Conservation (phyloP, 2,797 vertebrate species). For the Anomalospiza imberbis region DNA sequence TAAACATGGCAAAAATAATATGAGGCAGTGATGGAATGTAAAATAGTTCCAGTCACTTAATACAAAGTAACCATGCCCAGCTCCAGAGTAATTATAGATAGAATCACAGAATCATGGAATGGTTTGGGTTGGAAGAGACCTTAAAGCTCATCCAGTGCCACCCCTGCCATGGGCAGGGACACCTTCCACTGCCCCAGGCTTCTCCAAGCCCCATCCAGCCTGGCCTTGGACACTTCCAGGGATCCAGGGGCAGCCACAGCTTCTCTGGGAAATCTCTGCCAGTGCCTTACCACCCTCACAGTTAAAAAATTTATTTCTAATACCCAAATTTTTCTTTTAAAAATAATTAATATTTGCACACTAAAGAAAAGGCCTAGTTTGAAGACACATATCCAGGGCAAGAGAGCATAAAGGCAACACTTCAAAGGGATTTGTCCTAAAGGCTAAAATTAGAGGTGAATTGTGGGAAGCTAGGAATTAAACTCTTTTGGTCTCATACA, state of each 20-base stretch:
- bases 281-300: rapidly evolving
- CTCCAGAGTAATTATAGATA: not conserved
- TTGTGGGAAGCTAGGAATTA: not conserved
- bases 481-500: not conserved
- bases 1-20: not conserved
- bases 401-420: not conserved
- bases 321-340: not conserved
- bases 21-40: not conserved
- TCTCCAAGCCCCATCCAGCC: rapidly evolving
- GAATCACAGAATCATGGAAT: not conserved
- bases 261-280: not conserved
- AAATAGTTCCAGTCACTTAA: not conserved
- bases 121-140: not conserved
- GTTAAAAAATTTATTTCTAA: not conserved
- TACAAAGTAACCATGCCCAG: not conserved
- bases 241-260: not conserved
- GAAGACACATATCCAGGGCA: not conserved
- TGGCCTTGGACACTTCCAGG: not conserved
- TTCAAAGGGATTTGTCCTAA: not conserved
- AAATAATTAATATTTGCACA: not conserved
- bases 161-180: not conserved
- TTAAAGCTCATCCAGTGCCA: not conserved
- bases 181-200: rapidly evolving
- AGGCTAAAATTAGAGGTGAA: not conserved
- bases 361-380: not conserved